phyloP scores from a whole-genome alignment of 2,797 vertebrate species.

The Chelon auratus region DNA sequence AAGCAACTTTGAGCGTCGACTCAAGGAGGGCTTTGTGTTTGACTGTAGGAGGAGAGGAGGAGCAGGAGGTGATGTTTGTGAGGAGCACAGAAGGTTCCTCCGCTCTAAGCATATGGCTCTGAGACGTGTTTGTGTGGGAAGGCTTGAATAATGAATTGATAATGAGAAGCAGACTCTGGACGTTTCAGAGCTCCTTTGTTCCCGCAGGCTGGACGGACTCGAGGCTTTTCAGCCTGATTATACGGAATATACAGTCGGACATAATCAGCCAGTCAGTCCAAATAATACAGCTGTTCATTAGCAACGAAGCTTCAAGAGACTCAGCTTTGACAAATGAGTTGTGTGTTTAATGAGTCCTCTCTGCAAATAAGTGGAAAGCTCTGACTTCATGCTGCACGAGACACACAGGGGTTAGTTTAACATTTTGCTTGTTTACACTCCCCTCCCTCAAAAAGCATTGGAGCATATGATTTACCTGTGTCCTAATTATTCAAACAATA shows the following conservation, averaged over 20 bases:
- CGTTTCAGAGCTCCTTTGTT: constrained; percentile 35
- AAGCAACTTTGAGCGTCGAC: constrained; percentile 13
- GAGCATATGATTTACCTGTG: too few relatives aligned
- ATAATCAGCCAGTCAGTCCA: not conserved
- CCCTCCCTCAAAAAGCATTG: too few relatives aligned
- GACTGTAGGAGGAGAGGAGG: constrained; percentile 23
- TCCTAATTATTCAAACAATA: too few relatives aligned
- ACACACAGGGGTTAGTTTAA: too few relatives aligned
- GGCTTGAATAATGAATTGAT: constrained; percentile 68
- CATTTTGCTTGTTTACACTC: too few relatives aligned
- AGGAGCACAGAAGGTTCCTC: constrained; percentile 37
- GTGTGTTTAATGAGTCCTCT: not conserved
- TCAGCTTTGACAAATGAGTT: not conserved
- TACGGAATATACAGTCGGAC: constrained; percentile 9
- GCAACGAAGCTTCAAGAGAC: too few relatives aligned
- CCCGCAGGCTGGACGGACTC: constrained; percentile 37
- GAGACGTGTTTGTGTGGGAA: constrained; percentile 67
- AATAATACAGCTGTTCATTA: constrained; percentile 3
- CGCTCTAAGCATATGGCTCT: constrained; percentile 59
- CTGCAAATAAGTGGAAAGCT: not conserved
- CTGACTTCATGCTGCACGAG: too few relatives aligned
- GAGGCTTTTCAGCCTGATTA: constrained; percentile 13
- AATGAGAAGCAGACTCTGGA: constrained; percentile 55
- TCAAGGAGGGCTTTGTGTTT: not conserved
- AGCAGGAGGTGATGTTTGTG: constrained; percentile 55